phyloP scores from a whole-genome alignment of 2,113 vertebrate species.

The Amblyopsis rosae region DNA sequence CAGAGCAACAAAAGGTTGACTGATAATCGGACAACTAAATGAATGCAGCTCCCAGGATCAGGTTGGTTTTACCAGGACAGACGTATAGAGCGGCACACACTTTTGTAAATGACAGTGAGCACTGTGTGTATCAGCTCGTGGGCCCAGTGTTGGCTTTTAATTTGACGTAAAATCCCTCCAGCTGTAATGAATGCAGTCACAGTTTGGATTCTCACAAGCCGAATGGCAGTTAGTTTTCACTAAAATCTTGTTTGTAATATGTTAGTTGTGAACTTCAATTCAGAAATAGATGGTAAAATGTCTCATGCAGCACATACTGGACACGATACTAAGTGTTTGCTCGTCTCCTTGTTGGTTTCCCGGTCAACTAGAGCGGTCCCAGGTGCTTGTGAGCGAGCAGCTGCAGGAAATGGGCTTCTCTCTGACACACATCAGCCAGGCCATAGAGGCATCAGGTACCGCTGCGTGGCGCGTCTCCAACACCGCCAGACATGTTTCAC shows the following conservation, averaged over 20 bases:
- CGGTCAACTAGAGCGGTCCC: constrained; percentile 74
- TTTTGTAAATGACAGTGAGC: no score
- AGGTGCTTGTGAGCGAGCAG: constrained; percentile 80
- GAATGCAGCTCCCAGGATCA: no score
- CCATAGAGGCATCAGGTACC: constrained; percentile 83
- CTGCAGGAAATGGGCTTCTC: constrained; percentile 85
- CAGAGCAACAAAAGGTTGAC: no score
- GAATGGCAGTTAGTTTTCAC: constrained; percentile 34
- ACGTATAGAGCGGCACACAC: not conserved
- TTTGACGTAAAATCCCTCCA: constrained; percentile 32
- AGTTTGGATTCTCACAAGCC: constrained; percentile 46
- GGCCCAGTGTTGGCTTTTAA: no score
- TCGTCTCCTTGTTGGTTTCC: constrained; percentile 57
- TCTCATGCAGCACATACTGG: no score
- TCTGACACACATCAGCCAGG: constrained; percentile 82
- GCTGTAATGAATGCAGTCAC: constrained; percentile 32
- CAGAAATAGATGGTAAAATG: no score
- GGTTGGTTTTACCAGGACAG: no score
- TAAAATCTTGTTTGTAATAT: no score
- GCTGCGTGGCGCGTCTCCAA: constrained; percentile 49
- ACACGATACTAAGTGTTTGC: constrained; percentile 23
- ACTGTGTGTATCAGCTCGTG: no score
- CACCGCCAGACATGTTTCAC: constrained; percentile 29
- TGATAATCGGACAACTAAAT: no score
- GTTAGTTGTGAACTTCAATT: constrained; percentile 4